phyloP scores from a whole-genome alignment of 2,888 invertebrate species.

The Drepanosiphum platanoidis region DNA sequence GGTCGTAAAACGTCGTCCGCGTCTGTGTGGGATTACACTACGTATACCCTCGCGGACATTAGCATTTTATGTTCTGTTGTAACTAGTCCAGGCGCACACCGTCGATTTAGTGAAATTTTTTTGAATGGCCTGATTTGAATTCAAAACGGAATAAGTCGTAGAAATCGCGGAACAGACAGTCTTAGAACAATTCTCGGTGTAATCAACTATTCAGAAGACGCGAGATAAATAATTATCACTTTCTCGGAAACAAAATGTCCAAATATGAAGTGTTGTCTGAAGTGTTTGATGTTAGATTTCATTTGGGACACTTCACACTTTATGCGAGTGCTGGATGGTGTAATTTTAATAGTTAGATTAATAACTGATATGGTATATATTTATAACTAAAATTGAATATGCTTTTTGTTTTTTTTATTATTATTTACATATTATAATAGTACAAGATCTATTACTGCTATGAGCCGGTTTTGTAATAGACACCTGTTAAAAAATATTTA shows the following conservation, averaged over 20 bases:
- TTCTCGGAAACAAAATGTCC: slow-evolving; percentile 13
- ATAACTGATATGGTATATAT: too few species aligned
- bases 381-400: too few species aligned
- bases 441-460: too few species aligned
- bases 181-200: background rate
- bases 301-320: background rate
- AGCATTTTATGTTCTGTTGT: slow-evolving; percentile 5
- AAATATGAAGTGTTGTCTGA: background rate
- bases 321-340: background rate
- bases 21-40: too few species aligned
- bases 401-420: too few species aligned
- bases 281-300: slow-evolving; percentile 5
- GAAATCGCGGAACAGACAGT: slow-evolving; percentile 17
- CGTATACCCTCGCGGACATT: background rate
- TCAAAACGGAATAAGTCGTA: slow-evolving; percentile 5
- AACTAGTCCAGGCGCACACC: background rate
- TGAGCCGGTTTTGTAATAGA: too few species aligned
- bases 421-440: too few species aligned
- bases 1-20: slow-evolving; percentile 14
- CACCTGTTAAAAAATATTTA: too few species aligned
- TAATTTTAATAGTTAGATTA: background rate
- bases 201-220: slow-evolving; percentile 5
- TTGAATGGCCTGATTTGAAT: slow-evolving; percentile 20
- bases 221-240: background rate
- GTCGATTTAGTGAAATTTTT: slow-evolving; percentile 27